Evolutionary conservation across 2,113 vertebrate species (phyloP).

Genomic region (Mus pahari): DNA sequence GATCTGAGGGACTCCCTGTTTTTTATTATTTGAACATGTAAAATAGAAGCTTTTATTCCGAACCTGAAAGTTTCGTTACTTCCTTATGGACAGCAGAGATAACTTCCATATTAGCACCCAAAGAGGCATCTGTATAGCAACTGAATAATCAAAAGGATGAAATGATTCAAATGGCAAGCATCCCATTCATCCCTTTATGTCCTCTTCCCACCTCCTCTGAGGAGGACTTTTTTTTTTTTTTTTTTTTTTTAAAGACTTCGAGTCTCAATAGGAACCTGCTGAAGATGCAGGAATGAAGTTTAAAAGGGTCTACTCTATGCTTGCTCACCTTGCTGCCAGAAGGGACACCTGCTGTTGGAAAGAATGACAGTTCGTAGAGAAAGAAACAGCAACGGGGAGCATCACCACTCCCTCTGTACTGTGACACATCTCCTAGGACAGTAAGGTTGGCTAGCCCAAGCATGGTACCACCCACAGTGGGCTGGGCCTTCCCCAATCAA

Average conservation of each 20-base stretch:
- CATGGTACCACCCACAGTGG: not conserved
- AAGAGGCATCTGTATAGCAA: not conserved
- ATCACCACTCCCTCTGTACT: not conserved
- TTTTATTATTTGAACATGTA: not conserved
- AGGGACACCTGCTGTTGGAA: not conserved
- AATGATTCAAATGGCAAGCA: not conserved
- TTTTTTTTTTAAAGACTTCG: not conserved
- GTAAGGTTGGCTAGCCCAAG: not conserved
- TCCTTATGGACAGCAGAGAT: conserved; percentile 18
- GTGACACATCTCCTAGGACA: not conserved
- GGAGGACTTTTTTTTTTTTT: not conserved
- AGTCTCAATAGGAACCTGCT: conserved; percentile 34
- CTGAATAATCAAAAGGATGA: not conserved
- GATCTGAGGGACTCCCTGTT: not conserved
- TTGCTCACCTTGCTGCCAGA: not conserved
- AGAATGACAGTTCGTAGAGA: not conserved
- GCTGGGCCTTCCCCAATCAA: not conserved
- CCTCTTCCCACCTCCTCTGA: not conserved
- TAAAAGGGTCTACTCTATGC: conserved; percentile 11
- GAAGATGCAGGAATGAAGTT: conserved; percentile 4
- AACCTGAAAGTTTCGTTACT: not conserved
- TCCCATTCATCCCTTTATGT: not conserved
- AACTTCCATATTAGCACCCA: not conserved
- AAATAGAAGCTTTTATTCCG: conserved; percentile 19
- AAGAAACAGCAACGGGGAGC: not conserved